Conservation (phyloP, 2,888 invertebrate species). For the Autographa pulchrina region DNA sequence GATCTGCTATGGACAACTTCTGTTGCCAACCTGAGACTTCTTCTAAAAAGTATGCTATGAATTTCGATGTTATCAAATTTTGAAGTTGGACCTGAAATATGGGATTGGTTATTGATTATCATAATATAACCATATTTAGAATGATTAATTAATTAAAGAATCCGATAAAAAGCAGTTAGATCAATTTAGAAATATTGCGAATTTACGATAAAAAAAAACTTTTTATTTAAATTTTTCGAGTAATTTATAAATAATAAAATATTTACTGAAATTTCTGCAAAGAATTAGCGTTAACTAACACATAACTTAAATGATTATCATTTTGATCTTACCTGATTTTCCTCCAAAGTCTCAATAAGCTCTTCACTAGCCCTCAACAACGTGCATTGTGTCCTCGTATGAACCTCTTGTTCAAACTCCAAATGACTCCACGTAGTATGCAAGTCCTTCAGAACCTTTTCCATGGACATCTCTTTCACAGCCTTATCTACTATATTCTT, state of each 20-base stretch:
- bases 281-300: too few relatives aligned
- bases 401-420: constrained; percentile 97
- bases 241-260: too few relatives aligned
- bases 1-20: constrained; percentile 97
- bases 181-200: too few relatives aligned
- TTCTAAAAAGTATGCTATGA: constrained; percentile 98
- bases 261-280: too few relatives aligned
- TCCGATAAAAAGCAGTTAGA: too few relatives aligned
- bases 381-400: constrained; percentile 95
- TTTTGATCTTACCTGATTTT: constrained; percentile 97
- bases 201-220: too few relatives aligned
- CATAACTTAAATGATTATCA: not conserved
- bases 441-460: constrained; percentile 97
- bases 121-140: too few relatives aligned
- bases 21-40: constrained; percentile 98
- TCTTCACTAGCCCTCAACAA: constrained; percentile 97
- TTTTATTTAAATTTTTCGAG: too few relatives aligned
- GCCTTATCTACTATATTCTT: constrained; percentile 99
- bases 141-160: too few relatives aligned
- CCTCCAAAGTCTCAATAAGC: constrained; percentile 98
- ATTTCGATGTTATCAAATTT: constrained; percentile 98
- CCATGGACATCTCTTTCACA: constrained; percentile 99
- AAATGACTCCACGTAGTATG: constrained; percentile 97
- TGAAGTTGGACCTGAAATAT: constrained; percentile 95
- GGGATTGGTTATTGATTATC: not conserved